Conservation (phyloP, 1,140 invertebrate genomes). For the Cydia fagiglandana region DNA sequence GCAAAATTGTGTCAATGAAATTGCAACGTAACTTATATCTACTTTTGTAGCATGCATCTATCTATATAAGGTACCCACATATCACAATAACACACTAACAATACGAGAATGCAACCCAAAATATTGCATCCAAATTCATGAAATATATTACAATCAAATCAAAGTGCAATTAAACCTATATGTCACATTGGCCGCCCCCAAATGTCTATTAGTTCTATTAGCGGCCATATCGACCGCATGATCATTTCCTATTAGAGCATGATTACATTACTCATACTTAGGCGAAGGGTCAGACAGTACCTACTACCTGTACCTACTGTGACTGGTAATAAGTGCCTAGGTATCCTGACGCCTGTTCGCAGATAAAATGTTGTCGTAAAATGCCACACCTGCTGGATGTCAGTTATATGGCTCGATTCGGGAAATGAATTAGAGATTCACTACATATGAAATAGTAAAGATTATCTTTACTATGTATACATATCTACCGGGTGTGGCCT, state of each 20-base stretch:
- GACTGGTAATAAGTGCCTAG: neutral
- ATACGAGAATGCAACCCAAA: neutral
- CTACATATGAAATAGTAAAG: too few species aligned
- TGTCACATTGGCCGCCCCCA: neutral
- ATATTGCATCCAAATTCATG: neutral
- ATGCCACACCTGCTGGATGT: neutral
- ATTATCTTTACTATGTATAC: too few species aligned
- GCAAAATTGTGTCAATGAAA: too few species aligned
- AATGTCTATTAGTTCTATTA: neutral
- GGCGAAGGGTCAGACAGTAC: neutral
- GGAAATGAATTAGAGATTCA: too few species aligned
- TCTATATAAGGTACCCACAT: too few species aligned
- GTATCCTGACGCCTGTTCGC: neutral
- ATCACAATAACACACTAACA: too few species aligned
- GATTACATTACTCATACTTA: conserved; percentile 17
- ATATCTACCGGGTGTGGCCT: too few species aligned
- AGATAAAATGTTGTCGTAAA: neutral
- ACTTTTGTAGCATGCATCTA: too few species aligned
- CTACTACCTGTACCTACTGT: neutral
- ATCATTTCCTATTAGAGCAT: conserved; percentile 12
- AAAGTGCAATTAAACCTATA: conserved; percentile 2
- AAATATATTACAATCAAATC: neutral
- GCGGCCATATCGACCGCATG: neutral
- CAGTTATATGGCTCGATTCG: neutral
- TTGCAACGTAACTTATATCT: too few species aligned